These are phyloP conservation scores for Hylaea fasciaria DNA, from an alignment of 2,888 invertebrate genomes.

Conservation along the genomic window DNA sequence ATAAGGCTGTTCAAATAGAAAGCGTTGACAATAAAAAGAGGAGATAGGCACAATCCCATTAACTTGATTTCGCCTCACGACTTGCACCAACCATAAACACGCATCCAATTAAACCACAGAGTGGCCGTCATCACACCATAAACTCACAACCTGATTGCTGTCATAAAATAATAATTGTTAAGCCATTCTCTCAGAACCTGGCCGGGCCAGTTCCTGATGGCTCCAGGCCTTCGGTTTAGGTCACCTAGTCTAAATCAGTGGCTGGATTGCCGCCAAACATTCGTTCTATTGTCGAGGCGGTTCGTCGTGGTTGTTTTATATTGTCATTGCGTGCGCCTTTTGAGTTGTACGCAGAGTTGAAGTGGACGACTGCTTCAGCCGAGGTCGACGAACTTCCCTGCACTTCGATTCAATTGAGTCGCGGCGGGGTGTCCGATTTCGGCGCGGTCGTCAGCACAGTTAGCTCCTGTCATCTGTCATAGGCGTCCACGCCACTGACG, in stretches of 20 bases:
- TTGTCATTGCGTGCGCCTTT: conserved; percentile 64
- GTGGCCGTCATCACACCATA: conserved; percentile 33
- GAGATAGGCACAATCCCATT: conserved; percentile 15
- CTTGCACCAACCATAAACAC: conserved; percentile 31
- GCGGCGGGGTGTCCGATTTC: conserved; percentile 62
- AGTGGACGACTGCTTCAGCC: conserved; percentile 43
- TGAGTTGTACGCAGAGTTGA: conserved; percentile 48
- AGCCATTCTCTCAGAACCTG: conserved; percentile 1
- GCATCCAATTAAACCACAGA: conserved; percentile 16
- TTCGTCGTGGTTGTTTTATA: conserved; percentile 68
- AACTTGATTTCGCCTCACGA: conserved; percentile 19
- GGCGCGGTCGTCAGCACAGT: conserved; percentile 47
- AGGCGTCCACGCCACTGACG: conserved; percentile 50
- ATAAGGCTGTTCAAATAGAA: conserved; percentile 10
- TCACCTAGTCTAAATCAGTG: conserved; percentile 74
- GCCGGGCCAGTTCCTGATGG: conserved; percentile 36
- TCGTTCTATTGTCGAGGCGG: conserved; percentile 76
- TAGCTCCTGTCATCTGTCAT: conserved; percentile 55
- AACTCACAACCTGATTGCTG: conserved; percentile 30
- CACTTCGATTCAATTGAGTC: conserved; percentile 61
- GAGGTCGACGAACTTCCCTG: conserved; percentile 71
- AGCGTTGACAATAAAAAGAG: conserved; percentile 22
- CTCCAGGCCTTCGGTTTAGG: conserved; percentile 57
- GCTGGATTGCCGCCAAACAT: conserved; percentile 78
- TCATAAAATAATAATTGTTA: conserved; percentile 30